Evolutionary conservation across 1,140 invertebrate genomes (phyloP).

Genomic region (Metaphire vulgaris): DNA sequence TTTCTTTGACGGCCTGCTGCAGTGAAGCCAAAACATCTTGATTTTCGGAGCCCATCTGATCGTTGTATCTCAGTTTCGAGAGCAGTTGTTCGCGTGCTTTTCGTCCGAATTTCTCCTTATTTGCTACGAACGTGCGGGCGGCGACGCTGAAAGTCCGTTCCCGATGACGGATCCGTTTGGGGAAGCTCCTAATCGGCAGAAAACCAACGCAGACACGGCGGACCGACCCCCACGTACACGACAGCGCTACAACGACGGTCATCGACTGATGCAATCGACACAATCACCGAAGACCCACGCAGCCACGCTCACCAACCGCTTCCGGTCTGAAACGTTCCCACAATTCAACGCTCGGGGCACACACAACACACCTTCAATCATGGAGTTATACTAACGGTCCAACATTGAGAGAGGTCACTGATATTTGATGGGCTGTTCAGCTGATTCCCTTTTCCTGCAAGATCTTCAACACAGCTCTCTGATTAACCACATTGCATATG

Average conservation of each 20-base stretch:
- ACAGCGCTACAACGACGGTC: neutral
- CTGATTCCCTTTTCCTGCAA: no score
- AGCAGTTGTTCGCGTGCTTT: neutral
- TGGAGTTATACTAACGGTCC: no score
- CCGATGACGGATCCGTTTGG: neutral
- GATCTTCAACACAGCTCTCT: no score
- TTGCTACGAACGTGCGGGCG: neutral
- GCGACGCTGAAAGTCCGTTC: neutral
- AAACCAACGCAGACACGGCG: neutral
- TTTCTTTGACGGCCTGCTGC: neutral
- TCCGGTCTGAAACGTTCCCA: no score
- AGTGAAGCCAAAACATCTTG: neutral
- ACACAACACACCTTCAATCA: no score
- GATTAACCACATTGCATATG: no score
- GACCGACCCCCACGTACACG: neutral
- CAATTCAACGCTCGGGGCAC: no score
- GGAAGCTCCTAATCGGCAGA: neutral
- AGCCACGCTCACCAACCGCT: no score
- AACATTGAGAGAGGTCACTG: no score
- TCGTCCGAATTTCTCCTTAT: neutral
- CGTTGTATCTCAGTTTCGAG: neutral
- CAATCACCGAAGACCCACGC: no score
- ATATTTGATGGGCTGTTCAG: no score
- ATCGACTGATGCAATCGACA: slow-evolving; percentile 2
- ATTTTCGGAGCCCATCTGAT: neutral